Conservation (phyloP, 2,888 invertebrate species). For the Rhingia rostrata region DNA sequence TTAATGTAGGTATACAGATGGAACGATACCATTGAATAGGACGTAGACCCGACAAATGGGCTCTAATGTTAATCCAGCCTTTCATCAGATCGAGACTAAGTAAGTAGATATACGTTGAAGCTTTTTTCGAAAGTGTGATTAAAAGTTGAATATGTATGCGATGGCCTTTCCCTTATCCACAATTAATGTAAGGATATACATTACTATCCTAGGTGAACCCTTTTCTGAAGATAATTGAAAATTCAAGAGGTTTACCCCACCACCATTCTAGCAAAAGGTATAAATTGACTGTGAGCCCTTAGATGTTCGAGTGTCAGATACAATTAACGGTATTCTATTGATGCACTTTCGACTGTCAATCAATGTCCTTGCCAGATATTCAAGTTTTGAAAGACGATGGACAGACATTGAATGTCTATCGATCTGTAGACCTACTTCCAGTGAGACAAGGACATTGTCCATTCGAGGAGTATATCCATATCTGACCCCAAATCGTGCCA, state of each 20-base stretch:
- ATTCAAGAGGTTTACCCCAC: background rate
- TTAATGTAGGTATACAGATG: constrained; percentile 14
- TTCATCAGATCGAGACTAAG: background rate
- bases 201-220: background rate
- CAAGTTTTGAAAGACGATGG: too few species aligned
- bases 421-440: background rate
- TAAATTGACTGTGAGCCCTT: background rate
- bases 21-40: background rate
- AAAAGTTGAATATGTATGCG: constrained; percentile 9
- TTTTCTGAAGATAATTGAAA: background rate
- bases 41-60: background rate
- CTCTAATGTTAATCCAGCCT: constrained; percentile 10
- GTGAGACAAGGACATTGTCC: too few species aligned
- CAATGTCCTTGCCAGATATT: too few species aligned
- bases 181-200: constrained; percentile 22
- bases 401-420: background rate
- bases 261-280: background rate
- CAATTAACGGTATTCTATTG: background rate
- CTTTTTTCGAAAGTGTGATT: constrained; percentile 16
- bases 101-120: background rate
- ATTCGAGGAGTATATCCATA: constrained; percentile 7
- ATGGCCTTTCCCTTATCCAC: constrained; percentile 9
- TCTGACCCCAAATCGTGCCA: constrained; percentile 16
- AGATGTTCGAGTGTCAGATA: background rate
- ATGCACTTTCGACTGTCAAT: too few species aligned